A percentile compares a stretch with the other conserved stretches of the same genome.
Conservation (phyloP, 1,140 invertebrate species). For the Tetragnatha versicolor region DNA sequence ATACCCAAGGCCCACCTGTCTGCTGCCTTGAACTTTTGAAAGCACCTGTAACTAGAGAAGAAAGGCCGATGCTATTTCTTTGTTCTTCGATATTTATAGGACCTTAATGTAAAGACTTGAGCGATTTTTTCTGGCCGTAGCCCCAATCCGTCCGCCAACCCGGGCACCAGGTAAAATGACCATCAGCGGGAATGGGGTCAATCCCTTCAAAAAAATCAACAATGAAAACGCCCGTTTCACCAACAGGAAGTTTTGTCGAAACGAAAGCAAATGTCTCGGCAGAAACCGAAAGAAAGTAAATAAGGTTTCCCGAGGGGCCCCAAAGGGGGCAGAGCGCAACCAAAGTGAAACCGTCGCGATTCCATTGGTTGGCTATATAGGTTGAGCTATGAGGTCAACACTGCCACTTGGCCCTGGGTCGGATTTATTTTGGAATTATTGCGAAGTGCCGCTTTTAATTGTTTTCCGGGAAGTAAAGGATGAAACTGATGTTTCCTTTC, state of each 20-base stretch:
- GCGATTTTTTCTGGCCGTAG: too few relatives aligned
- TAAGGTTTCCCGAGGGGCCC: slow-evolving; percentile 16
- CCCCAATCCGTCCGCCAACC: too few relatives aligned
- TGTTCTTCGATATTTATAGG: too few relatives aligned
- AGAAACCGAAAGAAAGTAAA: slow-evolving; percentile 41
- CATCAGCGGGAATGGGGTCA: slow-evolving; percentile 16
- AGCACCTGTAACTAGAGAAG: too few relatives aligned
- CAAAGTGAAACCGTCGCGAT: slow-evolving; percentile 4
- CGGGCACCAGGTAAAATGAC: too few relatives aligned
- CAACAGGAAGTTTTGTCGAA: slow-evolving; percentile 45
- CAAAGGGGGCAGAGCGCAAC: slow-evolving; percentile 4
- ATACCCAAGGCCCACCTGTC: too few relatives aligned
- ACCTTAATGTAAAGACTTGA: too few relatives aligned
- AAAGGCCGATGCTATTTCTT: too few relatives aligned
- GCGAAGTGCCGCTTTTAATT: slow-evolving; percentile 1
- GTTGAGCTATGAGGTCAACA: slow-evolving; percentile 25
- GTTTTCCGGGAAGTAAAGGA: slow-evolving; percentile 10
- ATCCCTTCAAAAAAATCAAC: background rate
- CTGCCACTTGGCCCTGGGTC: background rate
- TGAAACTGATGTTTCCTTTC: too few relatives aligned
- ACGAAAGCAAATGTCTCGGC: slow-evolving; percentile 34
- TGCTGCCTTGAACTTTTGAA: too few relatives aligned
- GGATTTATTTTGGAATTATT: slow-evolving; percentile 22
- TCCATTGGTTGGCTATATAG: slow-evolving; percentile 46
- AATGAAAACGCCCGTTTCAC: slow-evolving; percentile 25